These are phyloP conservation scores for Trichomalopsis sarcophagae DNA, from an alignment of 1,140 invertebrate species.

Conservation along the genomic window DNA sequence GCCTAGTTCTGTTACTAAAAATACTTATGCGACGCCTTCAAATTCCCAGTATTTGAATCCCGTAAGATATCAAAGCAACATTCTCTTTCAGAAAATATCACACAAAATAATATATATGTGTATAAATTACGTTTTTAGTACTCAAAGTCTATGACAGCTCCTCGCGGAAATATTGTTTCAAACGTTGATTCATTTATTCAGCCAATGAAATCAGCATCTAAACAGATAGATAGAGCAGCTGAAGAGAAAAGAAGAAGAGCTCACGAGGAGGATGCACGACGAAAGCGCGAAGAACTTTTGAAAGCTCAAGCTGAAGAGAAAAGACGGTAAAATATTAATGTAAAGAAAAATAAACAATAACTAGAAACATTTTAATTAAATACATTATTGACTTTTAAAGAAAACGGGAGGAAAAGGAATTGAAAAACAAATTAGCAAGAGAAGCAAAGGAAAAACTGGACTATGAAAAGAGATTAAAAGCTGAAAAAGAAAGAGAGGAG, in stretches of 20 bases:
- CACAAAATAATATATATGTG: background rate
- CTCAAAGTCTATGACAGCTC: conserved; percentile 61
- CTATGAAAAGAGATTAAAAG: conserved; percentile 68
- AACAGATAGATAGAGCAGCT: conserved; percentile 62
- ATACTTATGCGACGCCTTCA: conserved; percentile 60
- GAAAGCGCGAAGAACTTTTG: conserved; percentile 70
- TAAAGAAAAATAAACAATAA: background rate
- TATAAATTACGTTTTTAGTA: conserved; percentile 54
- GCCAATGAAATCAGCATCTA: conserved; percentile 59
- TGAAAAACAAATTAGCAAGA: conserved; percentile 76
- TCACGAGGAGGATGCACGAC: conserved; percentile 65
- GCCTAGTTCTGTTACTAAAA: conserved; percentile 62
- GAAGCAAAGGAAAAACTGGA: conserved; percentile 75
- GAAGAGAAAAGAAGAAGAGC: conserved; percentile 63
- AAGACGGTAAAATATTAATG: conserved; percentile 65
- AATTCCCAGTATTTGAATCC: conserved; percentile 54
- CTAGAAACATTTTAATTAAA: conserved; percentile 11
- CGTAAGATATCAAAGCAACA: conserved; percentile 50
- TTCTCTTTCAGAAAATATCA: conserved; percentile 23
- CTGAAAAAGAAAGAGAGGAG: conserved; percentile 71
- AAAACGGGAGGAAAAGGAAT: conserved; percentile 77
- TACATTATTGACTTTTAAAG: conserved; percentile 55
- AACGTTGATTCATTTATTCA: conserved; percentile 66
- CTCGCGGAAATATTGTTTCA: conserved; percentile 63
- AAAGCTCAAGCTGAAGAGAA: conserved; percentile 75